phyloP scores from a whole-genome alignment of 2,113 vertebrate genomes.

The Leucoraja erinaceus region DNA sequence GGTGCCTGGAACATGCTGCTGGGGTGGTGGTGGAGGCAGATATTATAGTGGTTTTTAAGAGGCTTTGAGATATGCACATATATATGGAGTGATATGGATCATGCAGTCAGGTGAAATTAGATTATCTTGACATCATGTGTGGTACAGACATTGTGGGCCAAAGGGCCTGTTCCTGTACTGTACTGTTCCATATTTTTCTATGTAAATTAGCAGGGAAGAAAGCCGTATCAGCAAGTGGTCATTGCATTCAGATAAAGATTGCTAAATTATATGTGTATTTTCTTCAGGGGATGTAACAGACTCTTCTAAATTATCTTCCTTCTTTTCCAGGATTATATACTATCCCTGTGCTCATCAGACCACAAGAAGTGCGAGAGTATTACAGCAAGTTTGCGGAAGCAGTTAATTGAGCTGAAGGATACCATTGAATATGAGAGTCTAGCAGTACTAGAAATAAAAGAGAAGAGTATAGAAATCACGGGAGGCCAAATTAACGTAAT shows the following conservation, averaged over 20 bases:
- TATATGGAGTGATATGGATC: too few species aligned
- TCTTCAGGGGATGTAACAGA: constrained; percentile 6
- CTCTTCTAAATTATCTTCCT: constrained; percentile 43
- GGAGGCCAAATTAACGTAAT: constrained; percentile 72
- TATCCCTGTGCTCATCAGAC: constrained; percentile 54
- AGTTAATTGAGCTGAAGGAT: constrained; percentile 51
- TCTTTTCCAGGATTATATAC: constrained; percentile 59
- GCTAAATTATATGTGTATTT: background rate
- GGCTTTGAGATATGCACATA: too few species aligned
- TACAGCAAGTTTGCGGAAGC: constrained; percentile 50
- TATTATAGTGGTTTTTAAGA: too few species aligned
- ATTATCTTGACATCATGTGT: too few species aligned
- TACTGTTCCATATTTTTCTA: too few species aligned
- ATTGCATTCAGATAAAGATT: background rate
- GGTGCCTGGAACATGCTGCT: too few species aligned
- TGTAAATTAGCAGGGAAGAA: background rate
- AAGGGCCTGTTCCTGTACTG: too few species aligned
- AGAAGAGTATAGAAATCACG: constrained; percentile 61
- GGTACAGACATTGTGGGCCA: too few species aligned
- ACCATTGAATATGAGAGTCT: constrained; percentile 54
- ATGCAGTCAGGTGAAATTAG: too few species aligned
- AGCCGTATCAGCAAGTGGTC: background rate
- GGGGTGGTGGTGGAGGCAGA: too few species aligned
- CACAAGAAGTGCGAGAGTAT: constrained; percentile 53
- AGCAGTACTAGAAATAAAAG: constrained; percentile 64